Evolutionary conservation across 2,888 invertebrate genomes (phyloP).

Genomic region (Bombyx huttoni): DNA sequence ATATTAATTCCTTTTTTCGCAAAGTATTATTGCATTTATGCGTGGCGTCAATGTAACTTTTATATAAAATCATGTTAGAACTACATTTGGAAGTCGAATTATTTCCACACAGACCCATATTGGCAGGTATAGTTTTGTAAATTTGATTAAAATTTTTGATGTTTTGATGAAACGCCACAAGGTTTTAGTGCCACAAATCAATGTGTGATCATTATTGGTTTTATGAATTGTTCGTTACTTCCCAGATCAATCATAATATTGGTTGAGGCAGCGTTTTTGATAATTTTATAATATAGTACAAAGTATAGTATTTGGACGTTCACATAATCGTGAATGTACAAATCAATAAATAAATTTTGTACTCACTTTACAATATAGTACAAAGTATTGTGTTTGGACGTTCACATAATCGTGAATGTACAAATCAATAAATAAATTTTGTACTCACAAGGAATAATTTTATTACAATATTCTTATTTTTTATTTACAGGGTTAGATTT

Average conservation of each 20-base stretch:
- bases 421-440: not conserved
- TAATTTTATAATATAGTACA: too few species aligned
- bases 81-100: not conserved
- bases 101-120: not conserved
- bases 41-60: not conserved
- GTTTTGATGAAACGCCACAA: not conserved
- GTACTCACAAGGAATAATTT: not conserved
- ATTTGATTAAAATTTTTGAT: not conserved
- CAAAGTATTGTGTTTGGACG: too few species aligned
- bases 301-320: too few species aligned
- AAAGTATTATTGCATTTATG: too few species aligned
- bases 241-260: too few species aligned
- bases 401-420: too few species aligned
- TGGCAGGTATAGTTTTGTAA: not conserved
- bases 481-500: slow-evolving; percentile 78
- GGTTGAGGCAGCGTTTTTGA: too few species aligned
- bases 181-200: not conserved
- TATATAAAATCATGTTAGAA: not conserved
- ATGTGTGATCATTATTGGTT: too few species aligned
- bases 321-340: too few species aligned
- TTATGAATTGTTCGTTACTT: too few species aligned
- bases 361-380: too few species aligned
- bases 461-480: slow-evolving; percentile 6
- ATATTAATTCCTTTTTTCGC: too few species aligned
- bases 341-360: not conserved